Conservation (phyloP, 1,140 invertebrate genomes). For the Cydia fagiglandana region DNA sequence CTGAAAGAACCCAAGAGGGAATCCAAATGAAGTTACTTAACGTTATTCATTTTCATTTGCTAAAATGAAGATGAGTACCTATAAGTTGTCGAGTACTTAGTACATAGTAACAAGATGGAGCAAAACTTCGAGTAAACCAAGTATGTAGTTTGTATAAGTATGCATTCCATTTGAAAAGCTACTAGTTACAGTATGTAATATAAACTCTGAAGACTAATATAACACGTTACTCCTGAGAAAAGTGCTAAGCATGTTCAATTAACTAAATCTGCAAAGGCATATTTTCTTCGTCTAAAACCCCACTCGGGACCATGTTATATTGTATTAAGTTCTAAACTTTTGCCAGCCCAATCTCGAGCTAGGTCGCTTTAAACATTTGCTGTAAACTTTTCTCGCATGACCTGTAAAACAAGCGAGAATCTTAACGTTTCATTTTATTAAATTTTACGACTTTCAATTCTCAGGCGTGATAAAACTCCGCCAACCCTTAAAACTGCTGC, state of each 20-base stretch:
- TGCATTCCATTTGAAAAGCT: not conserved
- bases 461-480: constrained; percentile 6
- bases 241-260: not conserved
- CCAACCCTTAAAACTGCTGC: constrained; percentile 26
- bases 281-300: not conserved
- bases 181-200: not conserved
- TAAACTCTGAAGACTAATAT: not conserved
- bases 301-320: constrained; percentile 4
- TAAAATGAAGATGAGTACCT: not conserved
- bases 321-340: not conserved
- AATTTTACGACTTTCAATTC: constrained; percentile 13
- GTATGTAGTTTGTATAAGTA: not conserved
- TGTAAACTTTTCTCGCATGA: constrained; percentile 13
- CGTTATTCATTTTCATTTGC: not conserved
- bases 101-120: not conserved
- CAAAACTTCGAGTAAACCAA: not conserved
- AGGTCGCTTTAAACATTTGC: not conserved
- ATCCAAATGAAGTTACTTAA: constrained; percentile 12
- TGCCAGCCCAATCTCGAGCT: not conserved
- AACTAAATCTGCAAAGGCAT: not conserved
- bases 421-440: constrained; percentile 21
- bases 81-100: not conserved
- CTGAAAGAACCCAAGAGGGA: not conserved
- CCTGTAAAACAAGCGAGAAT: constrained; percentile 26
- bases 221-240: not conserved